Evolutionary conservation across 2,113 vertebrate genomes (phyloP), one percentile per base, ranked within the genome.

Genomic region (Pollimyrus isidori): DNA sequence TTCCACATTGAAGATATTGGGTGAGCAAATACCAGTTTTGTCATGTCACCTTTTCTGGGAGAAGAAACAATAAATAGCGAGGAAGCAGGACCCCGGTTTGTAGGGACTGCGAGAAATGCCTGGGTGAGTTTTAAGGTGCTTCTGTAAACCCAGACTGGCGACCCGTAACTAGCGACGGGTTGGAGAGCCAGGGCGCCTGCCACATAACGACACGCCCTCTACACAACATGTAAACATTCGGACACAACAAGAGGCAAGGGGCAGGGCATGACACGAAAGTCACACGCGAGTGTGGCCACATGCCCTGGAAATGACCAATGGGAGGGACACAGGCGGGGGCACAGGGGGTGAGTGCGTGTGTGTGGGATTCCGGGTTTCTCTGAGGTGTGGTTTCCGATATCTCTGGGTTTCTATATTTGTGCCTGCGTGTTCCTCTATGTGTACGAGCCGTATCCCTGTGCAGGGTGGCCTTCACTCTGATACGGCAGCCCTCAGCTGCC

Each of bases 161-260:
- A 90, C 92, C 89, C 92, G 90, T 56, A 17, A 80, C 45, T 46
- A n/a, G 45, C 4, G 21, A 88, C 90, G 91, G 87, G 90, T 88
- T 23, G 42, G 87, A 92, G 92, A 94, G 93, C 90, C 92, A 90
- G 93, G 93, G 21, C 2, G 91, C 89, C 92, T 91, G 90, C 92
- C 91, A 93, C 65, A 17, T 76, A 19, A 15, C 10, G 6, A 53
- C 50, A 6, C 17, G 50, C 85, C 93, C 94, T 93, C 93, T 94
- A 92, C 93, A 94, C 93, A 95, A 93, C 92, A 94, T 96, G 96
- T 96, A 96, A 96, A 96, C 95, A 96, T 95, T 95, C 92, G 91
- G 95, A 95, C 93, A 93, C 91, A 94, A 94, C 93, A 89, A 91
- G 92, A 90, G 90, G 85, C 91, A 92, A 7, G 82, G 92, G 92